A percentile compares a stretch with the other conserved stretches of the same genome.
Evolutionary conservation across 2,888 invertebrate genomes (phyloP).

Genomic region (Ochropleura plecta): DNA sequence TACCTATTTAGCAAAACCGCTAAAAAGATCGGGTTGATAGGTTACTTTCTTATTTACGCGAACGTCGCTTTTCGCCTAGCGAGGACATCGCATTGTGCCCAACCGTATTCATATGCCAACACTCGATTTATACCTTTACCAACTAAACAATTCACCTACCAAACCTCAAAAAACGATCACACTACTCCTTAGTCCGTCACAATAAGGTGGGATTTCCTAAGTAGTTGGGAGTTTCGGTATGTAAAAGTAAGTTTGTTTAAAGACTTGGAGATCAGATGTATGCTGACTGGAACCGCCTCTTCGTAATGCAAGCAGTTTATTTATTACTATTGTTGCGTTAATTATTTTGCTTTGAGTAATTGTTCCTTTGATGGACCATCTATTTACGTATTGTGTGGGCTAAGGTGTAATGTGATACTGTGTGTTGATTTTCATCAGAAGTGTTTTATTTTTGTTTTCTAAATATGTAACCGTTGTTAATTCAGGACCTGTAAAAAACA

Average conservation of each 20-base stretch:
- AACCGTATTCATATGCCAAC: constrained; percentile 86
- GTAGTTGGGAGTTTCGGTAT: neutral
- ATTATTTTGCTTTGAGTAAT: constrained; percentile 86
- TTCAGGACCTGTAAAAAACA: too few species aligned
- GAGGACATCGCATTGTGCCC: constrained; percentile 81
- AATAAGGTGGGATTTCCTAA: constrained; percentile 12
- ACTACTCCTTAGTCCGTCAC: neutral
- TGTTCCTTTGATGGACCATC: constrained; percentile 76
- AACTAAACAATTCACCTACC: constrained; percentile 43
- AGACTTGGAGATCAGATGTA: constrained; percentile 75
- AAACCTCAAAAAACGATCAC: neutral
- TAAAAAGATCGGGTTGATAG: constrained; percentile 79
- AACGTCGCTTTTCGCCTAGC: constrained; percentile 65
- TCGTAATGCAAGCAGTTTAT: constrained; percentile 78
- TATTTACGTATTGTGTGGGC: constrained; percentile 63
- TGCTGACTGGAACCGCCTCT: constrained; percentile 75
- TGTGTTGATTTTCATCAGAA: constrained; percentile 21
- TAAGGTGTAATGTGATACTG: constrained; percentile 60
- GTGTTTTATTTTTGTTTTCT: constrained; percentile 18
- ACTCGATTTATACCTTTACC: constrained; percentile 82
- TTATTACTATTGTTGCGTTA: constrained; percentile 82
- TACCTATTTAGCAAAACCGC: constrained; percentile 72
- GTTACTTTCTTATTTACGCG: constrained; percentile 80
- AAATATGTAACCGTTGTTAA: too few species aligned
- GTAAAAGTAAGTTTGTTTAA: constrained; percentile 29